Conservation (phyloP, 2,113 vertebrate species). For the Formicarius rufipectus region DNA sequence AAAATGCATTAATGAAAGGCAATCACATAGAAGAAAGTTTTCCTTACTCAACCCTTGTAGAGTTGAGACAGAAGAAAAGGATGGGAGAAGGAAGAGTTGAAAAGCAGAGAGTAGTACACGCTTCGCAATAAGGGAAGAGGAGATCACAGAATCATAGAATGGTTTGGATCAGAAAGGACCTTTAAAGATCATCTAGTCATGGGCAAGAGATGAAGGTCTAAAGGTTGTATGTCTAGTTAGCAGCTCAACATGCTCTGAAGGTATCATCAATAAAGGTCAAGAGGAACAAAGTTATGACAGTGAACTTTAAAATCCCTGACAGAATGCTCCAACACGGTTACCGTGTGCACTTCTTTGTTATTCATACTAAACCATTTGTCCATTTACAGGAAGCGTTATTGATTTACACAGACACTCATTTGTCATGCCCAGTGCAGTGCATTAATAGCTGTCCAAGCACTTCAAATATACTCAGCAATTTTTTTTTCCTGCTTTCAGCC, state of each 20-base stretch:
- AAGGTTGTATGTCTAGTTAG: constrained; percentile 68
- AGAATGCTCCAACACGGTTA: constrained; percentile 56
- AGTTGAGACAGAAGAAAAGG: neutral
- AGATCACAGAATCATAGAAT: neutral
- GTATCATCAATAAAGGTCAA: constrained; percentile 77
- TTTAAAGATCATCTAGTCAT: constrained; percentile 29
- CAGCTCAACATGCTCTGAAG: constrained; percentile 59
- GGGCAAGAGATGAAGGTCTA: constrained; percentile 30
- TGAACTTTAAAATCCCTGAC: constrained; percentile 78
- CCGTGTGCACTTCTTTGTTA: constrained; percentile 43
- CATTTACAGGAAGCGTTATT: constrained; percentile 65
- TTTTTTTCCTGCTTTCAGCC: constrained; percentile 15
- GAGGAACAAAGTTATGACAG: constrained; percentile 74
- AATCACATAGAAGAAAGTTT: neutral
- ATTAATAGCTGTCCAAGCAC: constrained; percentile 55
- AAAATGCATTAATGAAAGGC: neutral
- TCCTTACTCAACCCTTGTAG: neutral
- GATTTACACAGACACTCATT: constrained; percentile 75
- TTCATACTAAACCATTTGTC: constrained; percentile 65
- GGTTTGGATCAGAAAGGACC: neutral
- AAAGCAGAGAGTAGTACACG: neutral
- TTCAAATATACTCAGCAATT: constrained; percentile 47
- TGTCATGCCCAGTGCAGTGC: constrained; percentile 65
- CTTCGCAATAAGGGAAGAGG: neutral
- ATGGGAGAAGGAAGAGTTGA: neutral